A percentile compares a stretch with the other conserved stretches of the same genome.
phyloP scores from a whole-genome alignment of 2,888 invertebrate species.

The Pogonocherus hispidulus region DNA sequence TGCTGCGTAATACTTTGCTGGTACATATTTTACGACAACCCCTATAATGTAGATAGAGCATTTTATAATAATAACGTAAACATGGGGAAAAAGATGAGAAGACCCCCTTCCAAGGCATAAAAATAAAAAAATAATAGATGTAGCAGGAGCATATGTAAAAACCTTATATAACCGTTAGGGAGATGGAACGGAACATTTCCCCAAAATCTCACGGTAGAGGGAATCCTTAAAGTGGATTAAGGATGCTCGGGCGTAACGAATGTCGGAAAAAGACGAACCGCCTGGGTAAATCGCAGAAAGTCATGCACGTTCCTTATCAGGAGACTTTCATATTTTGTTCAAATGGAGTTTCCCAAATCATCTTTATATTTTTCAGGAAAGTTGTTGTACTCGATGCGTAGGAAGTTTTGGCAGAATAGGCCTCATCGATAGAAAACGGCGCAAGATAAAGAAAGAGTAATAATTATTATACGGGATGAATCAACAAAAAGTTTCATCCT shows the following conservation, averaged over 20 bases:
- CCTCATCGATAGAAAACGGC: no score
- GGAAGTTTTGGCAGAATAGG: neutral
- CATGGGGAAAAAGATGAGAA: neutral
- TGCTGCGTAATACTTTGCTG: neutral
- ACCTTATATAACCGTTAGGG: constrained; percentile 19
- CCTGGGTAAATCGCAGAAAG: constrained; percentile 33
- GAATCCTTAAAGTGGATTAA: constrained; percentile 39
- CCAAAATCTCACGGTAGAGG: constrained; percentile 36
- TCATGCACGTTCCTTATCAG: constrained; percentile 25
- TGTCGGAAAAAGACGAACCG: constrained; percentile 28
- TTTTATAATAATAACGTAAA: constrained; percentile 15
- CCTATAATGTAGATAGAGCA: neutral
- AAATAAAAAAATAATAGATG: constrained; percentile 9
- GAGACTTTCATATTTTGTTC: neutral
- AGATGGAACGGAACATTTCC: constrained; percentile 32
- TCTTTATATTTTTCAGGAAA: neutral
- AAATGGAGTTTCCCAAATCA: neutral
- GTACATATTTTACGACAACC: neutral
- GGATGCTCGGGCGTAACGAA: constrained; percentile 31
- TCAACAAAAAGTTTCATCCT: no score
- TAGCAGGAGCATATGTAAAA: neutral
- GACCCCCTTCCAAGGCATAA: neutral
- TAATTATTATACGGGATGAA: no score
- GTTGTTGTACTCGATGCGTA: neutral
- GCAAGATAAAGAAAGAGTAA: no score